These are phyloP conservation scores for Cephalotes varians DNA, from an alignment of 2,888 invertebrate genomes.

Conservation along the genomic window DNA sequence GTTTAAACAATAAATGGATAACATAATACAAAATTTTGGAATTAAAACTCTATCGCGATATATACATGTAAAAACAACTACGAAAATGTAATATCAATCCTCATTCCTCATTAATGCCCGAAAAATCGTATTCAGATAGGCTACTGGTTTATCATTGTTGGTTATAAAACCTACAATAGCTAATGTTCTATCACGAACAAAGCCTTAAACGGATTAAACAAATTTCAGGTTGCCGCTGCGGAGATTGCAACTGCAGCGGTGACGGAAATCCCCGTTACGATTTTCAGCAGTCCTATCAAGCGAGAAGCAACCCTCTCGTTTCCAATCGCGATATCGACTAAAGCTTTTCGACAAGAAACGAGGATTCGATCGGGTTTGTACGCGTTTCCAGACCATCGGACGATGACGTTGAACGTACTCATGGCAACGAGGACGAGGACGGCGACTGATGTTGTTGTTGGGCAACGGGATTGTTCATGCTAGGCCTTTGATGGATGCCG, in stretches of 20 bases:
- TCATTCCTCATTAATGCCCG: not conserved
- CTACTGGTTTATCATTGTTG: not conserved
- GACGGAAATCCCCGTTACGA: constrained; percentile 11
- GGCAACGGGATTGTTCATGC: constrained; percentile 81
- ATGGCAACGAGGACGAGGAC: constrained; percentile 76
- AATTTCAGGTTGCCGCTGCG: constrained; percentile 5
- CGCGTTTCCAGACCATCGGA: constrained; percentile 4
- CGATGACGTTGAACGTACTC: constrained; percentile 72
- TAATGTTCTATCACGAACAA: not conserved
- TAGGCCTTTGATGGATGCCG: constrained; percentile 90
- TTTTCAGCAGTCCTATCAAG: not conserved
- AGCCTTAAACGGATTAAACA: constrained; percentile 29
- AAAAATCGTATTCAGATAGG: constrained; percentile 10
- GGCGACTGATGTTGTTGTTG: constrained; percentile 74
- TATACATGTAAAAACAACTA: not conserved
- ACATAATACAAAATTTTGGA: not conserved
- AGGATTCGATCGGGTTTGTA: constrained; percentile 5
- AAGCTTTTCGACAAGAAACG: constrained; percentile 9
- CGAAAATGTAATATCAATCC: not conserved
- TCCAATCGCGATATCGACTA: constrained; percentile 37
- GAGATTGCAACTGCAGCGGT: constrained; percentile 9
- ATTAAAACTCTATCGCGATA: not conserved
- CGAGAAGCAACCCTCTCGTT: not conserved
- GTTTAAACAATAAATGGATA: not conserved
- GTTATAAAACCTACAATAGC: not conserved